A percentile compares a stretch with the other conserved stretches of the same genome.
Evolutionary conservation across 2,113 vertebrate genomes (phyloP).

Genomic region (Solea solea): DNA sequence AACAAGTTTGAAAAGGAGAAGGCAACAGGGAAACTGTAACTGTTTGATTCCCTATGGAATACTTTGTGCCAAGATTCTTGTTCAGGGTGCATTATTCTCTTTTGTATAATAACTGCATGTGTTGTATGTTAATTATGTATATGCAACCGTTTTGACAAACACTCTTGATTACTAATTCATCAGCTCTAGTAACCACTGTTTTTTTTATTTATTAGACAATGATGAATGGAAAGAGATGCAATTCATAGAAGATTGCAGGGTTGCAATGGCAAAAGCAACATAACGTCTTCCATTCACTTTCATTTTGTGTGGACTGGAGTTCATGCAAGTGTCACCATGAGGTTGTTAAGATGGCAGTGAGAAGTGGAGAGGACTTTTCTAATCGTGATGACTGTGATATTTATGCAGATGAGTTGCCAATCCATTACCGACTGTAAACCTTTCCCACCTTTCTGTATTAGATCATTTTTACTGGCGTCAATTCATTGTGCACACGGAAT

Average conservation of each 20-base stretch:
- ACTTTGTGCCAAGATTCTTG: constrained; percentile 3
- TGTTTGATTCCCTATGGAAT: constrained; percentile 6
- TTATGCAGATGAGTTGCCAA: constrained; percentile 63
- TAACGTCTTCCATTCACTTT: constrained; percentile 34
- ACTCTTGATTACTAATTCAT: constrained; percentile 84
- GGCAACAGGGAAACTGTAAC: neutral
- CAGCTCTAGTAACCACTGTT: neutral
- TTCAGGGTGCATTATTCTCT: constrained; percentile 4
- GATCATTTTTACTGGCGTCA: constrained; percentile 61
- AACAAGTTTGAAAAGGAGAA: neutral
- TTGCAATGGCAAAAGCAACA: constrained; percentile 47
- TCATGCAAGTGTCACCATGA: constrained; percentile 41
- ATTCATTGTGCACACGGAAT: constrained; percentile 59
- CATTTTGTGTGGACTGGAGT: constrained; percentile 11
- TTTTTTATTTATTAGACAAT: constrained; percentile 69
- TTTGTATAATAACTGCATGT: neutral
- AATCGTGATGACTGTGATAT: constrained; percentile 61
- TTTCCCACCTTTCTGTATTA: constrained; percentile 52
- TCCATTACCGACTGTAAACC: constrained; percentile 62
- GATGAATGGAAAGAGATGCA: constrained; percentile 61
- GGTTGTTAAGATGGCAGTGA: constrained; percentile 40
- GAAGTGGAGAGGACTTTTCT: constrained; percentile 53
- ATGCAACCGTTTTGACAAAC: constrained; percentile 52
- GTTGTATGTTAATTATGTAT: neutral
- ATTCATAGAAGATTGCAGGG: constrained; percentile 56